These are phyloP conservation scores for Cosmopolites sordidus DNA, from an alignment of 2,888 invertebrate genomes.

Conservation along the genomic window DNA sequence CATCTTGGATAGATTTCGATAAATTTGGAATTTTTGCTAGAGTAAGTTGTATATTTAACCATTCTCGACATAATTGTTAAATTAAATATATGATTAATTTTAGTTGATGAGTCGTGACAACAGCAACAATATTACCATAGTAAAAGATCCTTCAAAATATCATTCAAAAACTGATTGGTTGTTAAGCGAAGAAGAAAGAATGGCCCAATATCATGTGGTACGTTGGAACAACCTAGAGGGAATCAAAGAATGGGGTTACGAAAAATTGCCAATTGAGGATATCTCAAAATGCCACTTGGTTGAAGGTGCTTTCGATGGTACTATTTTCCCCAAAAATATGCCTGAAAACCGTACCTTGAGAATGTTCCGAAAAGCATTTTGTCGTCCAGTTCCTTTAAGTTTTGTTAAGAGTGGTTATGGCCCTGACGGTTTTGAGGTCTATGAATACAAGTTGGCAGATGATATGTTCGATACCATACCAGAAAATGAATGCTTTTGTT, in stretches of 20 bases:
- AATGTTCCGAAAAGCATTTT: slow-evolving; percentile 71
- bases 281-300: slow-evolving; percentile 61
- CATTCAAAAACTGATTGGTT: slow-evolving; percentile 31
- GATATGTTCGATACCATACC: slow-evolving; percentile 59
- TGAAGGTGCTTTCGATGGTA: slow-evolving; percentile 67
- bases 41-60: slow-evolving; percentile 51
- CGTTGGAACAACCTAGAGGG: slow-evolving; percentile 64
- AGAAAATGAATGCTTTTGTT: slow-evolving; percentile 63
- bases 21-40: slow-evolving; percentile 77
- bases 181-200: slow-evolving; percentile 36
- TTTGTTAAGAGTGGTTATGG: slow-evolving; percentile 44
- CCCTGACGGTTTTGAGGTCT: slow-evolving; percentile 55
- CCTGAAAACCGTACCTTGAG: slow-evolving; percentile 53
- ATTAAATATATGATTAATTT: slow-evolving; percentile 27
- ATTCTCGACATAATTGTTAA: slow-evolving; percentile 5
- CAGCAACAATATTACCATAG: slow-evolving; percentile 55
- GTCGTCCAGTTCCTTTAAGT: slow-evolving; percentile 61
- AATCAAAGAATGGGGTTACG: slow-evolving; percentile 65
- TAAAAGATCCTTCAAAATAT: slow-evolving; percentile 41
- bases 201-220: slow-evolving; percentile 54
- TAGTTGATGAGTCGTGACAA: slow-evolving; percentile 60
- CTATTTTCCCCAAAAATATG: slow-evolving; percentile 63
- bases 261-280: slow-evolving; percentile 44
- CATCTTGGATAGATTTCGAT: slow-evolving; percentile 74
- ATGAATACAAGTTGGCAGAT: slow-evolving; percentile 58